Conservation (phyloP, 2,797 vertebrate genomes). For the Alosa sapidissima region DNA sequence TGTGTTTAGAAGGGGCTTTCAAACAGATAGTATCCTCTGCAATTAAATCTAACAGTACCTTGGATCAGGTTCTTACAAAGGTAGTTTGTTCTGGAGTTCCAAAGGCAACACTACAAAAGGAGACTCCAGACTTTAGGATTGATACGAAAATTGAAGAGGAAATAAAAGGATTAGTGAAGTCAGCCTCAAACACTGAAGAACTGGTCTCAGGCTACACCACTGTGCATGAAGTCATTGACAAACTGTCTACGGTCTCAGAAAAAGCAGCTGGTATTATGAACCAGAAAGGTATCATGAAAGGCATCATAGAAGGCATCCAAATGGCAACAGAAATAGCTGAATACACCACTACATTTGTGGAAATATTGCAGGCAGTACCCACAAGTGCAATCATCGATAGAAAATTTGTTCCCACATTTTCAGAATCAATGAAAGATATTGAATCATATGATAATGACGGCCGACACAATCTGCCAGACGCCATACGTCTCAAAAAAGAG, state of each 20-base stretch:
- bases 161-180: background rate
- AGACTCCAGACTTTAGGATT: constrained; percentile 28
- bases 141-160: constrained; percentile 27
- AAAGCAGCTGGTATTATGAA: constrained; percentile 23
- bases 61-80: constrained; percentile 24
- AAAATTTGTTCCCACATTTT: constrained; percentile 31
- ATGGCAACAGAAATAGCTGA: background rate
- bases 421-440: background rate
- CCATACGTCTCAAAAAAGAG: constrained; percentile 36
- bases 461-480: constrained; percentile 35
- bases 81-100: constrained; percentile 34
- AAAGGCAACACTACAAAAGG: constrained; percentile 25
- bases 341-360: background rate
- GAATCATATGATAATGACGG: constrained; percentile 39
- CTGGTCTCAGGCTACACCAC: constrained; percentile 21
- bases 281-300: background rate
- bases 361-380: constrained; percentile 33
- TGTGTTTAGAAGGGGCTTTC: constrained; percentile 18
- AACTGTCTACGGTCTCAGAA: constrained; percentile 25
- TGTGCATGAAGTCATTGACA: constrained; percentile 23
- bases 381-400: constrained; percentile 28
- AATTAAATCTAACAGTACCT: constrained; percentile 14
- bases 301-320: background rate
- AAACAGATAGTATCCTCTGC: background rate
- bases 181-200: background rate